These are phyloP conservation scores for Pampus argenteus DNA, from an alignment of 2,797 vertebrate species.

Conservation along the genomic window DNA sequence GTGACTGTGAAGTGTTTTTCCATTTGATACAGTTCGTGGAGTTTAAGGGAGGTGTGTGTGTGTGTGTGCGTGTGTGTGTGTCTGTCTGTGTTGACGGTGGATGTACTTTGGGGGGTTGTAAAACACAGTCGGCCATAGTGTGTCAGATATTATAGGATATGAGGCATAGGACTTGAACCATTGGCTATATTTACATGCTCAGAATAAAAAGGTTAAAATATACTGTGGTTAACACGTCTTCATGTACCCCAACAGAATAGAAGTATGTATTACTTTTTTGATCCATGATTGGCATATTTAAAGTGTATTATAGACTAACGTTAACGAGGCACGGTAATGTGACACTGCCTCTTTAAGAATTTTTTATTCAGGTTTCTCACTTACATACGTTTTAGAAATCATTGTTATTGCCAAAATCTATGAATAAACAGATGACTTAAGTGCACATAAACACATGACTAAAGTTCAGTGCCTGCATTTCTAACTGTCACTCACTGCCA, in stretches of 20 bases:
- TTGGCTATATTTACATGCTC: neutral
- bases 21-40: slow-evolving; percentile 44
- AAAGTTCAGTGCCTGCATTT: slow-evolving; percentile 3
- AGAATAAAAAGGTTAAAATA: neutral
- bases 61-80: neutral
- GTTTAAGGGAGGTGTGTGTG: slow-evolving; percentile 25
- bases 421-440: slow-evolving; percentile 26
- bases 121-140: neutral
- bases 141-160: slow-evolving; percentile 12
- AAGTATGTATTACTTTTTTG: neutral
- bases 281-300: neutral
- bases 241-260: neutral
- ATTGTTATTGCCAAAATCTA: slow-evolving; percentile 17
- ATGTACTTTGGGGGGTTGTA: slow-evolving; percentile 13
- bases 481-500: slow-evolving; percentile 12
- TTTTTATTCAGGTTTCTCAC: neutral
- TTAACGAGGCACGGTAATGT: neutral
- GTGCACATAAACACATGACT: slow-evolving; percentile 23
- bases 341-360: neutral
- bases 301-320: neutral
- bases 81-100: neutral
- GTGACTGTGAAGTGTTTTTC: slow-evolving; percentile 49
- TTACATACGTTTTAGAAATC: slow-evolving; percentile 12
- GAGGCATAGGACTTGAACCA: neutral
- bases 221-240: neutral